Evolutionary conservation across 2,113 vertebrate species (phyloP).

Genomic region (Cyphomyrus plagiostoma): DNA sequence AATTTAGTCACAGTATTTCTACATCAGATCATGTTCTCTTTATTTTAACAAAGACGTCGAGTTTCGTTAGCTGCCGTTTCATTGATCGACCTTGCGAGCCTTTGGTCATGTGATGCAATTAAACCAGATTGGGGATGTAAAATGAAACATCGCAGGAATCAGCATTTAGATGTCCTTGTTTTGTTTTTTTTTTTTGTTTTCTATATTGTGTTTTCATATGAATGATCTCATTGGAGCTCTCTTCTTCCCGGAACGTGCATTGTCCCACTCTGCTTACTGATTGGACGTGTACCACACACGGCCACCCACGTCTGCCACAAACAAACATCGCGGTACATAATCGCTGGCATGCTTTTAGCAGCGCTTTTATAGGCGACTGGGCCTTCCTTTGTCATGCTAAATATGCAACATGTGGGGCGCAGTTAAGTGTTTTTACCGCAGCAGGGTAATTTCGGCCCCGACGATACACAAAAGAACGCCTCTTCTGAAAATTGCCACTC

Average conservation of each 20-base stretch:
- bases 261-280: not conserved
- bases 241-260: not conserved
- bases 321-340: not conserved
- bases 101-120: not conserved
- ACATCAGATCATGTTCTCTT: not conserved
- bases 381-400: slow-evolving; percentile 4
- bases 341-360: not conserved
- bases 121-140: not conserved
- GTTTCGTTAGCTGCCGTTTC: not conserved
- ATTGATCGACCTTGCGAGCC: not conserved
- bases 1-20: not conserved
- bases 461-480: slow-evolving; percentile 2
- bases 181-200: not conserved
- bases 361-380: not conserved
- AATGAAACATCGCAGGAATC: not conserved
- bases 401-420: not conserved
- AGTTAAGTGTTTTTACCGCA: not conserved
- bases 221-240: not conserved
- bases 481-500: slow-evolving; percentile 8
- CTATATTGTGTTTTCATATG: not conserved
- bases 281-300: not conserved
- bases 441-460: not conserved
- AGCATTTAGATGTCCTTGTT: not conserved
- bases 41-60: not conserved
- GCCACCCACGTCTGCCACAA: not conserved